These are phyloP conservation scores for Mythimna ferrago DNA, from an alignment of 2,888 invertebrate genomes.

Conservation along the genomic window DNA sequence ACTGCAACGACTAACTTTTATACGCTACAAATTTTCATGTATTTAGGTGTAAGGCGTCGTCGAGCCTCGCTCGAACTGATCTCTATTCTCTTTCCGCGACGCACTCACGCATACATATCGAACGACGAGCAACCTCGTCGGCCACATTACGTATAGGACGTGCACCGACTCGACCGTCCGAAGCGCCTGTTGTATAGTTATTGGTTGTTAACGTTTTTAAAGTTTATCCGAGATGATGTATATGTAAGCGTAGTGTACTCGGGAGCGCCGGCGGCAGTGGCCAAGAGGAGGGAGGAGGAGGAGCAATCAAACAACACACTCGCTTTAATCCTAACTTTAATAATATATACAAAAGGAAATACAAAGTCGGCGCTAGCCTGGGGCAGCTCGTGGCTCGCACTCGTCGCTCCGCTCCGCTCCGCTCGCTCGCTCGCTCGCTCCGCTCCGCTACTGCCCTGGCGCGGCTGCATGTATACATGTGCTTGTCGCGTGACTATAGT, in stretches of 20 bases:
- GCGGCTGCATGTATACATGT: conserved; percentile 18
- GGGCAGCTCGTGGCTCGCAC: conserved; percentile 21
- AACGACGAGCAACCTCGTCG: neutral
- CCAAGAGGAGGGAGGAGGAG: neutral
- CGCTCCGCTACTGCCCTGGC: conserved; percentile 20
- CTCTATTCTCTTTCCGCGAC: conserved; percentile 13
- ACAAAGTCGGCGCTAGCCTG: conserved; percentile 63
- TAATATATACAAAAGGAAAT: conserved; percentile 88
- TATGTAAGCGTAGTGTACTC: conserved; percentile 41
- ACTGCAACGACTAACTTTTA: conserved; percentile 49
- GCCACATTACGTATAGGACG: neutral
- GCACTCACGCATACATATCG: conserved; percentile 52
- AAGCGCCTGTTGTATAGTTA: conserved; percentile 65
- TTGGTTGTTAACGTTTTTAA: conserved; percentile 82
- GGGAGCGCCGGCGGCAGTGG: conserved; percentile 19
- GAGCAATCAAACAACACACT: conserved; percentile 67
- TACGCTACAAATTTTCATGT: conserved; percentile 51
- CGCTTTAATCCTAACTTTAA: conserved; percentile 79
- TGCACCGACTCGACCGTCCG: conserved; percentile 57
- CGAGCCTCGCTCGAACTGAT: conserved; percentile 21
- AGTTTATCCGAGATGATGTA: conserved; percentile 75
- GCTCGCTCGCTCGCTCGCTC: neutral
- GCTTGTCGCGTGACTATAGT: conserved; percentile 45
- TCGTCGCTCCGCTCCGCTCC: conserved; percentile 9
- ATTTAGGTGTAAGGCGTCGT: conserved; percentile 36